A percentile compares a stretch with the other conserved stretches of the same genome.
Evolutionary conservation across 1,140 invertebrate species (phyloP).

Genomic region (Drosophila sechellia): DNA sequence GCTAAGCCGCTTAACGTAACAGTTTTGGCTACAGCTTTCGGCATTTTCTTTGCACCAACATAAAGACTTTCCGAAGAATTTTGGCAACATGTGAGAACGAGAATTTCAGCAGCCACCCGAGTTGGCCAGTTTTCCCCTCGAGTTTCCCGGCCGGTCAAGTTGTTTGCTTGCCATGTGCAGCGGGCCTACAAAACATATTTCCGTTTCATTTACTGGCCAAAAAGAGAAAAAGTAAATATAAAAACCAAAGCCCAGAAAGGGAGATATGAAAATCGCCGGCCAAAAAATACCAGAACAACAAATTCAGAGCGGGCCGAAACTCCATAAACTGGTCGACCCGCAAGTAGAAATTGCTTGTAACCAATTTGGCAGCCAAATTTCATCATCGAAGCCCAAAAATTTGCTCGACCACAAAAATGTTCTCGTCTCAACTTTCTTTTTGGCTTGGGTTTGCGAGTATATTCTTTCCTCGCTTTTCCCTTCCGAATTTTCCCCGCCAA

Average conservation of each 20-base stretch:
- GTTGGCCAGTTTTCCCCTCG: conserved; percentile 27
- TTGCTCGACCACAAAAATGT: conserved; percentile 81
- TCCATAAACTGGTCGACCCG: conserved; percentile 78
- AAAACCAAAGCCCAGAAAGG: conserved; percentile 15
- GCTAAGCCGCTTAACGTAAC: conserved; percentile 37
- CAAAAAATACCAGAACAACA: conserved; percentile 64
- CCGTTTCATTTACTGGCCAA: conserved; percentile 82
- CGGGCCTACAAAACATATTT: conserved; percentile 79
- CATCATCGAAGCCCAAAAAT: conserved; percentile 82
- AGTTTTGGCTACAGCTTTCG: conserved; percentile 23
- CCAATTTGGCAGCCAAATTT: conserved; percentile 81
- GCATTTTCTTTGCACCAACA: conserved; percentile 29
- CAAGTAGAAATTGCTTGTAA: conserved; percentile 79
- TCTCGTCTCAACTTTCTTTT: conserved; percentile 70
- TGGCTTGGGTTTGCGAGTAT: conserved; percentile 44
- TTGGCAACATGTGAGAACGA: conserved; percentile 20
- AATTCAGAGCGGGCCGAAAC: conserved; percentile 37
- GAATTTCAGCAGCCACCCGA: conserved; percentile 21
- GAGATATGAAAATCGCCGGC: conserved; percentile 60
- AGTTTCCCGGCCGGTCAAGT: conserved; percentile 6
- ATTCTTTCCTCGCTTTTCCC: conserved; percentile 8
- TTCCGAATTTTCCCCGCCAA: conserved; percentile 4
- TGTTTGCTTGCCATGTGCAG: conserved; percentile 58
- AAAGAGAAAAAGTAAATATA: conserved; percentile 18
- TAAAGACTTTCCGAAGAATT: conserved; percentile 42